Evolutionary conservation across 1,140 invertebrate genomes (phyloP).

Genomic region (Eupristina koningsbergeri): DNA sequence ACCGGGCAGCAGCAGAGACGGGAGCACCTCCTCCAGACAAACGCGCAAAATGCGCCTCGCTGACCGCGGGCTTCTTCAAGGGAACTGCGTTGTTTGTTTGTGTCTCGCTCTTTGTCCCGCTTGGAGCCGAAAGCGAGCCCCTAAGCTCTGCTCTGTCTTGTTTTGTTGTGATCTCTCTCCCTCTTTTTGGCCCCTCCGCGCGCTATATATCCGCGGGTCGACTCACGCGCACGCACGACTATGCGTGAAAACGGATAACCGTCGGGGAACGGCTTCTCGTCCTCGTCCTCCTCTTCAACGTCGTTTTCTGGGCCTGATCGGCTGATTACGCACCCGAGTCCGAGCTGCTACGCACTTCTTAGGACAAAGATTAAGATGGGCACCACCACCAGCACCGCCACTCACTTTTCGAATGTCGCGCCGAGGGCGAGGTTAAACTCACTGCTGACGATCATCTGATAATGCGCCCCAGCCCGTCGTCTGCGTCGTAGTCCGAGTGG

Average conservation of each 20-base stretch:
- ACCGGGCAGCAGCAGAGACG: background rate
- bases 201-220: too few species aligned
- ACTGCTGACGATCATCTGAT: conserved; percentile 32
- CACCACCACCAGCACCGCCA: background rate
- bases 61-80: conserved; percentile 54
- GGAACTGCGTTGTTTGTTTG: conserved; percentile 67
- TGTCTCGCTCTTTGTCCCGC: conserved; percentile 62
- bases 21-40: background rate
- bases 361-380: too few species aligned
- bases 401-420: conserved; percentile 44
- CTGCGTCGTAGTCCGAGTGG: background rate
- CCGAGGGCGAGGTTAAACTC: conserved; percentile 38
- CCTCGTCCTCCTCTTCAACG: too few species aligned
- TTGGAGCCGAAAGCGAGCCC: background rate
- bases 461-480: background rate
- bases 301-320: too few species aligned
- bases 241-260: too few species aligned
- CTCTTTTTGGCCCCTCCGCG: too few species aligned
- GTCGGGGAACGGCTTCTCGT: too few species aligned
- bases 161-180: conserved; percentile 38
- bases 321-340: too few species aligned
- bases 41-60: conserved; percentile 6
- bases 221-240: too few species aligned
- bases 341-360: background rate
- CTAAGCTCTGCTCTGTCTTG: conserved; percentile 33